Evolutionary conservation across 2,888 invertebrate genomes (phyloP).

Genomic region (Druceiella hillmani): DNA sequence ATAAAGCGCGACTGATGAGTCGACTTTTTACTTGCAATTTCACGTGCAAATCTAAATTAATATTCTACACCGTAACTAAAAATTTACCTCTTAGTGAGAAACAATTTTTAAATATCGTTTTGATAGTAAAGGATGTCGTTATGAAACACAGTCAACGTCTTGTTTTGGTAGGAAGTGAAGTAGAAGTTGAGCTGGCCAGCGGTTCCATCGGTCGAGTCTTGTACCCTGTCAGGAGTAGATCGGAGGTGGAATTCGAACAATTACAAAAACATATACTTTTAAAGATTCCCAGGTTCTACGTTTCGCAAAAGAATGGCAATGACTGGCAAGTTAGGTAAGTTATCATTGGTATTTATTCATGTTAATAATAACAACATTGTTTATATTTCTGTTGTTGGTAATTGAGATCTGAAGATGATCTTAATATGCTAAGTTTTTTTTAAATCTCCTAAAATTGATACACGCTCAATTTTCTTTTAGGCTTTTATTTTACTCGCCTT

Average conservation of each 20-base stretch:
- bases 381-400: too few relatives aligned
- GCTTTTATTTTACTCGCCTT: too few relatives aligned
- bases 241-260: slow-evolving; percentile 23
- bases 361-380: too few relatives aligned
- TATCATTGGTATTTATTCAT: not conserved
- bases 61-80: slow-evolving; percentile 41
- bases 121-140: slow-evolving; percentile 26
- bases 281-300: slow-evolving; percentile 36
- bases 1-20: slow-evolving; percentile 26
- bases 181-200: slow-evolving; percentile 26
- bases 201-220: slow-evolving; percentile 2
- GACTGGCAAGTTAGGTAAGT: slow-evolving; percentile 39
- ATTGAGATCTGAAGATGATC: too few relatives aligned
- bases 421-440: too few relatives aligned
- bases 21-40: slow-evolving; percentile 41
- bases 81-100: slow-evolving; percentile 22
- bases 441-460: too few relatives aligned
- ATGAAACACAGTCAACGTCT: slow-evolving; percentile 22
- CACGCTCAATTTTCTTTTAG: too few relatives aligned
- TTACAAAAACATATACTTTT: slow-evolving; percentile 35
- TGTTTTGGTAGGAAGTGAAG: slow-evolving; percentile 24
- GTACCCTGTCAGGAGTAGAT: slow-evolving; percentile 11
- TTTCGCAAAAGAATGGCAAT: slow-evolving; percentile 36
- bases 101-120: slow-evolving; percentile 33
- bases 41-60: slow-evolving; percentile 27